Conservation (phyloP, 2,113 vertebrate genomes). For the Oenanthe melanoleuca region DNA sequence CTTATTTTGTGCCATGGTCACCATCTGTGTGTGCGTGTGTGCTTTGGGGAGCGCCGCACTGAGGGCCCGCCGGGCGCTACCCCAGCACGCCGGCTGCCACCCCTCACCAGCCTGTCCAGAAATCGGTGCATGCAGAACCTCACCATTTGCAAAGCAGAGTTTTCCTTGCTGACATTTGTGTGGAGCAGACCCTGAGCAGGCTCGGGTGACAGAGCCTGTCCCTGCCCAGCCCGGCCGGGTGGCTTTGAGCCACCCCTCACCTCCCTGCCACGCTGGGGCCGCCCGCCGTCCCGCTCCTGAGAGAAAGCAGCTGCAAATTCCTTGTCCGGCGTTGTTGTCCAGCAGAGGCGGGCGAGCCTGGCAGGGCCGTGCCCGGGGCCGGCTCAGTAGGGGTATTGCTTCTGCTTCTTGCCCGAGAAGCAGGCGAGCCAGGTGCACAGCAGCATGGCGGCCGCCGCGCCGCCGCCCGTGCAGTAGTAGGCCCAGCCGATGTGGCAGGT, state of each 20-base stretch:
- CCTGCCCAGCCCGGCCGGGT: not conserved
- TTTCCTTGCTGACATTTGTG: not conserved
- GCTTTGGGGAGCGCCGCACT: slow-evolving; percentile 46
- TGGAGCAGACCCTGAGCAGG: not conserved
- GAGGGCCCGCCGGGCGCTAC: not conserved
- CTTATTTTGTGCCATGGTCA: slow-evolving; percentile 11
- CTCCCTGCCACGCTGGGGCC: not conserved
- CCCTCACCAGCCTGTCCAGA: slow-evolving; percentile 42
- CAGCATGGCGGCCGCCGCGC: slow-evolving; percentile 85
- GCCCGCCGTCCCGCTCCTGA: not conserved
- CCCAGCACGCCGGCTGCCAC: not conserved
- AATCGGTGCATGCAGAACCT: slow-evolving; percentile 2
- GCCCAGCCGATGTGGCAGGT: slow-evolving; percentile 97
- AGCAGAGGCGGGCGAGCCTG: not conserved
- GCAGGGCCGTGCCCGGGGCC: accelerated
- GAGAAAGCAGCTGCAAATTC: not conserved
- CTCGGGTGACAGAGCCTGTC: not conserved
- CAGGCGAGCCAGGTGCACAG: slow-evolving; percentile 96
- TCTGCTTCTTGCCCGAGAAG: slow-evolving; percentile 96
- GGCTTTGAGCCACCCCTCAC: not conserved
- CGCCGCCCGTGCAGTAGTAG: slow-evolving; percentile 92
- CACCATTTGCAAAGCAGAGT: not conserved
- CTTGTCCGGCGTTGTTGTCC: not conserved
- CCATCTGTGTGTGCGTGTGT: slow-evolving; percentile 20
- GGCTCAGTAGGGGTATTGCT: slow-evolving; percentile 92